Conservation (phyloP, 2,113 vertebrate species). For the Regulus satrapa region DNA sequence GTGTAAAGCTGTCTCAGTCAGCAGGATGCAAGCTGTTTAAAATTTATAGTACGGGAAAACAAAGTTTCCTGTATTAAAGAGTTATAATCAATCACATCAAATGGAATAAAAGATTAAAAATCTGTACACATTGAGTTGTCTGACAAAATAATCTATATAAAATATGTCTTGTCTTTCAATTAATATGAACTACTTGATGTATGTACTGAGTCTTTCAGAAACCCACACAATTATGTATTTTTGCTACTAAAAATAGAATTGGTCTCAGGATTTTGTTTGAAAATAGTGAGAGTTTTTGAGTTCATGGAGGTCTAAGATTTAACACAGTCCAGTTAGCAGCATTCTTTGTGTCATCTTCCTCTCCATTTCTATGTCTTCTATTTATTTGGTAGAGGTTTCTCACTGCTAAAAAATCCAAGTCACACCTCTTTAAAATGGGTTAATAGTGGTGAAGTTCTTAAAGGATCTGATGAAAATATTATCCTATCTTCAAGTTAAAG, state of each 20-base stretch:
- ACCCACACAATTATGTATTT: neutral
- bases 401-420: neutral
- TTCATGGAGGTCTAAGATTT: neutral
- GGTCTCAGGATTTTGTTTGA: neutral
- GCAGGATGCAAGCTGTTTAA: neutral
- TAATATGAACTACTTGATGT: neutral
- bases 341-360: neutral
- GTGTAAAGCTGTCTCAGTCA: neutral
- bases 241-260: neutral
- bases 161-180: neutral
- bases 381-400: neutral
- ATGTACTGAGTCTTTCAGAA: fast-evolving
- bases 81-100: neutral
- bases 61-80: neutral
- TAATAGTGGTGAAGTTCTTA: neutral
- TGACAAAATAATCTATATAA: neutral
- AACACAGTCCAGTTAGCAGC: neutral
- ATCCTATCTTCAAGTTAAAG: neutral
- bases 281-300: neutral
- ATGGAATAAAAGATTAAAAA: neutral
- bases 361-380: neutral
- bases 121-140: neutral
- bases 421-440: neutral
- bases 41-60: neutral
- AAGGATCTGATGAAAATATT: neutral